These are phyloP conservation scores for Spheniscus mendiculus DNA, from an alignment of 2,113 vertebrate species.

Conservation along the genomic window DNA sequence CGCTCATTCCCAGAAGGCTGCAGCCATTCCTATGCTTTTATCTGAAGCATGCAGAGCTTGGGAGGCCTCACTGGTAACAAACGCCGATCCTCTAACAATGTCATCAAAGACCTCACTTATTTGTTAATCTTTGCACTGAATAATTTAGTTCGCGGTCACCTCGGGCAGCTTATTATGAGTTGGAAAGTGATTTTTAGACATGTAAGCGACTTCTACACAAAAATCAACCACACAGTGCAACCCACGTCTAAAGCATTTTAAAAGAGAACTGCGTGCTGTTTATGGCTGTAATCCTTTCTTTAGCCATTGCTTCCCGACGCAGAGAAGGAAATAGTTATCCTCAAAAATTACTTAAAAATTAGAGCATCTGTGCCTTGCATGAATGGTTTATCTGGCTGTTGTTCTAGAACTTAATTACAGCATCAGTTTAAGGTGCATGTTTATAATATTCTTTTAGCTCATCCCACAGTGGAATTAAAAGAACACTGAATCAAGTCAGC, in stretches of 20 bases:
- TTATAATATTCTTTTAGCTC: background rate
- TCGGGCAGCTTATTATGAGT: background rate
- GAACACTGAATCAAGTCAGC: background rate
- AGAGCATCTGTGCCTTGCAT: background rate
- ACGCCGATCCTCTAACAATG: background rate
- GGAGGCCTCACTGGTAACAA: background rate
- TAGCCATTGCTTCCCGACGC: background rate
- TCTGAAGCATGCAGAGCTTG: background rate
- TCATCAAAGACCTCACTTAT: background rate
- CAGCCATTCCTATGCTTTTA: background rate
- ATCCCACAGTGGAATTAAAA: background rate
- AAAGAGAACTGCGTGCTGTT: background rate
- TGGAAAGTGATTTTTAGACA: background rate
- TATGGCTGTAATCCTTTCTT: background rate
- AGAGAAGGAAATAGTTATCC: background rate
- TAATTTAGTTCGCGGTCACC: background rate
- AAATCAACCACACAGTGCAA: background rate
- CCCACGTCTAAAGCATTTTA: background rate
- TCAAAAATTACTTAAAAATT: background rate
- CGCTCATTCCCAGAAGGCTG: background rate
- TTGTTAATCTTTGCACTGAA: background rate
- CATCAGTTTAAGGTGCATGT: background rate
- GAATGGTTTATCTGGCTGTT: background rate
- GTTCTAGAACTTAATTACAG: background rate
- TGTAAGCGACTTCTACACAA: background rate